Conservation (phyloP, 2,113 vertebrate genomes). For the Rhinopithecus roxellana region DNA sequence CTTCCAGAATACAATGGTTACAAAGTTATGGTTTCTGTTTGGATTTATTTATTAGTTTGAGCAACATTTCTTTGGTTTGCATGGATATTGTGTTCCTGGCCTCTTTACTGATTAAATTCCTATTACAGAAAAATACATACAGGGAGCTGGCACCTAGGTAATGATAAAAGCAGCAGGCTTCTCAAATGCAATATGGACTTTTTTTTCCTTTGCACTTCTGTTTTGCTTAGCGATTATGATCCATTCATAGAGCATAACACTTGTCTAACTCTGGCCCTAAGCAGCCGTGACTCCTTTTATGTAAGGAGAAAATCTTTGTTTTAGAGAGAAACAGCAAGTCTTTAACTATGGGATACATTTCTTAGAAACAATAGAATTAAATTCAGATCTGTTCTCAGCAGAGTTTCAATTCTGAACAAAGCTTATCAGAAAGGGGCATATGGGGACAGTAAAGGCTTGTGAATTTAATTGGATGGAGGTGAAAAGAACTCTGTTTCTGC, state of each 20-base stretch:
- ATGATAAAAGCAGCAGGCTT: slow-evolving; percentile 41
- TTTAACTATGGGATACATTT: slow-evolving; percentile 76
- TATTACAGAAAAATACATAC: slow-evolving; percentile 4
- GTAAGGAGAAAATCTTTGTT: slow-evolving; percentile 67
- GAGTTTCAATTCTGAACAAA: slow-evolving; percentile 71
- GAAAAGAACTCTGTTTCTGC: slow-evolving; percentile 69
- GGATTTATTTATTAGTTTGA: not conserved
- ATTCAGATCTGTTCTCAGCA: slow-evolving; percentile 68
- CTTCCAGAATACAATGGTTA: not conserved
- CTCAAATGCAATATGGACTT: slow-evolving; percentile 37
- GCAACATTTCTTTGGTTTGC: not conserved
- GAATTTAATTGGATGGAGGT: slow-evolving; percentile 75
- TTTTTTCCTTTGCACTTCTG: slow-evolving; percentile 29
- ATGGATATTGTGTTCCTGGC: not conserved
- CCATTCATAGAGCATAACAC: slow-evolving; percentile 58
- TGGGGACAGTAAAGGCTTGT: slow-evolving; percentile 64
- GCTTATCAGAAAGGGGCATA: slow-evolving; percentile 77
- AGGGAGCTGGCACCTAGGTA: slow-evolving; percentile 11
- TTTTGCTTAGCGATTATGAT: slow-evolving; percentile 68
- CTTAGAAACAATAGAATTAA: slow-evolving; percentile 78
- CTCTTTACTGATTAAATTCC: slow-evolving; percentile 1
- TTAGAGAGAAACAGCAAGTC: slow-evolving; percentile 72
- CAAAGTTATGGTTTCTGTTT: not conserved
- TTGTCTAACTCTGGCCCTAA: slow-evolving; percentile 66
- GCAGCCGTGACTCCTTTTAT: slow-evolving; percentile 70